Conservation (phyloP, 2,888 invertebrate species). For the Caenorhabditis imperialis region DNA sequence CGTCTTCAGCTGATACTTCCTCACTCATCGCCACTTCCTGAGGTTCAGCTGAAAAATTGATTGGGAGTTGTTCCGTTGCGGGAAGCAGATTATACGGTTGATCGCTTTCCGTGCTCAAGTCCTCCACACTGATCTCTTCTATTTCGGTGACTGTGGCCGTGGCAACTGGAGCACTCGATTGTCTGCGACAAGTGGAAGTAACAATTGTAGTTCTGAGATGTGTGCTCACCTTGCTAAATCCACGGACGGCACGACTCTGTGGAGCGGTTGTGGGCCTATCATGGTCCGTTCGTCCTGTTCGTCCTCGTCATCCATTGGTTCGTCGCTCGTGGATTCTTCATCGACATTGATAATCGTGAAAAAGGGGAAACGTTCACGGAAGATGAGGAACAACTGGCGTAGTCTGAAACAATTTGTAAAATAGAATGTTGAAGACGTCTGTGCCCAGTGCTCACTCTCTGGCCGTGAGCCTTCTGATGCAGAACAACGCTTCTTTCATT, state of each 20-base stretch:
- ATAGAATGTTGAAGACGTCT: too few species aligned
- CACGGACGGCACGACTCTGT: slow-evolving; percentile 15
- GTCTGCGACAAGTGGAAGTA: neutral
- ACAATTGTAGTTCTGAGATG: neutral
- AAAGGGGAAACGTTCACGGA: neutral
- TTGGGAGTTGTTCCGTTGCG: too few species aligned
- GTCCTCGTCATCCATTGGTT: slow-evolving; percentile 16
- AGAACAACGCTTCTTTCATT: slow-evolving; percentile 33
- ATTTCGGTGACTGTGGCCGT: slow-evolving; percentile 39
- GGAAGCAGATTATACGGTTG: too few species aligned
- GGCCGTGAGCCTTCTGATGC: slow-evolving; percentile 1
- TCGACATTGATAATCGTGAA: neutral
- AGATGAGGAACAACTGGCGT: neutral
- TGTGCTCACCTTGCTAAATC: slow-evolving; percentile 16
- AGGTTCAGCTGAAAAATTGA: too few species aligned
- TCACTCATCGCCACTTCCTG: too few species aligned
- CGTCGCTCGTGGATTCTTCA: slow-evolving; percentile 8
- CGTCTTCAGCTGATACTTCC: too few species aligned
- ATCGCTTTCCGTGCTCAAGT: slow-evolving; percentile 19
- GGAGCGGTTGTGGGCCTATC: slow-evolving; percentile 32
- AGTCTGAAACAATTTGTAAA: slow-evolving; percentile 14
- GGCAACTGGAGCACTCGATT: slow-evolving; percentile 7
- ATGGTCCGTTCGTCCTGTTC: slow-evolving; percentile 4
- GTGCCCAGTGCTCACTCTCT: too few species aligned
- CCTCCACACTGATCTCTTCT: slow-evolving; percentile 29